Conservation (phyloP, 2,888 invertebrate species). For the Aphodius granarius region DNA sequence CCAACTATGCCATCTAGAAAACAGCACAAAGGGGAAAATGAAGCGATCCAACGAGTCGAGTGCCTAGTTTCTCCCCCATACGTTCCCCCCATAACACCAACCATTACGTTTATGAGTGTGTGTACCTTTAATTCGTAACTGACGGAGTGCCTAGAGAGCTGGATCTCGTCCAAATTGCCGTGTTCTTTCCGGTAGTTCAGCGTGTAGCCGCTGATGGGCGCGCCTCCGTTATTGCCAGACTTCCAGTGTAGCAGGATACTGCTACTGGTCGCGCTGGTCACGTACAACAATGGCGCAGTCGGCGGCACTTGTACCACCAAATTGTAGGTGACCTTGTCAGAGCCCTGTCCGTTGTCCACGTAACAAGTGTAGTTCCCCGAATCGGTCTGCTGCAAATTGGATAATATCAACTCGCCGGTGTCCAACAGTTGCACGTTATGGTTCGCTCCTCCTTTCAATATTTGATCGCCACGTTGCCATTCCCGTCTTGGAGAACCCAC, state of each 20-base stretch:
- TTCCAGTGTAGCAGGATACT: conserved; percentile 77
- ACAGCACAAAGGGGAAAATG: neutral
- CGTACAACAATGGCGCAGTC: conserved; percentile 70
- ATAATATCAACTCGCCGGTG: conserved; percentile 66
- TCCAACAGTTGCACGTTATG: conserved; percentile 66
- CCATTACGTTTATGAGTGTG: neutral
- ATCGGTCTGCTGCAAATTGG: conserved; percentile 65
- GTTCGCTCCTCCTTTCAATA: conserved; percentile 60
- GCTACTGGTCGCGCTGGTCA: conserved; percentile 74
- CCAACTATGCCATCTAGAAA: neutral
- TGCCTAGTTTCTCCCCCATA: neutral
- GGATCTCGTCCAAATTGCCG: conserved; percentile 67
- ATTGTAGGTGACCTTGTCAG: conserved; percentile 65
- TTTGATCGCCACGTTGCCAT: conserved; percentile 64
- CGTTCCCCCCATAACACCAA: neutral
- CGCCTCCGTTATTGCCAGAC: conserved; percentile 69
- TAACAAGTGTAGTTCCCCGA: conserved; percentile 74
- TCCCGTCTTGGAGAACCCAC: conserved; percentile 68
- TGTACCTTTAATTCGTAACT: conserved; percentile 67
- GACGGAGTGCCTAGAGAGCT: conserved; percentile 65
- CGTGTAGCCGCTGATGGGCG: conserved; percentile 68
- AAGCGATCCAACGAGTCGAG: neutral
- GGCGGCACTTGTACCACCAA: conserved; percentile 77
- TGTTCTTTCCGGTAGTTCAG: conserved; percentile 67
- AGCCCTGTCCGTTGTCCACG: conserved; percentile 69